Conservation (phyloP, 2,797 vertebrate species). For the Telmatherina bonti region DNA sequence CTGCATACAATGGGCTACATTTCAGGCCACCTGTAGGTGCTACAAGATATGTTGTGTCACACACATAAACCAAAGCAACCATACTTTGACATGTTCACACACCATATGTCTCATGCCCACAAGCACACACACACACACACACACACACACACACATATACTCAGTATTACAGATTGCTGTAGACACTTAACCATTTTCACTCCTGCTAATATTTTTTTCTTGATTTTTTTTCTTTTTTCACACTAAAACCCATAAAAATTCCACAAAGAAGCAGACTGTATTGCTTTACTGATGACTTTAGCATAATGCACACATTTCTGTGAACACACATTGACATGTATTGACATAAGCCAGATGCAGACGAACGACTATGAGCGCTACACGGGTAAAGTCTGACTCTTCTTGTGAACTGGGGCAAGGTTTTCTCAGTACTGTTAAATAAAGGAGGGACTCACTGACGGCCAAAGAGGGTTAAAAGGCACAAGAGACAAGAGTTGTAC, state of each 20-base stretch:
- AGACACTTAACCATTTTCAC: constrained; percentile 19
- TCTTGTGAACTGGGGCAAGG: constrained; percentile 15
- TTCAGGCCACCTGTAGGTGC: constrained; percentile 44
- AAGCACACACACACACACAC: background rate
- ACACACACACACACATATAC: background rate
- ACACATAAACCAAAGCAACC: constrained; percentile 1
- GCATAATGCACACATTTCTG: constrained; percentile 30
- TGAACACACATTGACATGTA: constrained; percentile 23
- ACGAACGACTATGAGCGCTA: constrained; percentile 19
- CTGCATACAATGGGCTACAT: constrained; percentile 60
- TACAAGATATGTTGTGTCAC: constrained; percentile 35
- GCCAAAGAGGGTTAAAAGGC: constrained; percentile 55
- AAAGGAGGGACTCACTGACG: constrained; percentile 62
- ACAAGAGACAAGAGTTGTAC: constrained; percentile 75
- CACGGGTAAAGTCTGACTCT: background rate
- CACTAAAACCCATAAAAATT: constrained; percentile 62
- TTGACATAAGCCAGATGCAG: background rate
- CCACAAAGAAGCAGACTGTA: constrained; percentile 49
- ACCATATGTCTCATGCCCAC: background rate
- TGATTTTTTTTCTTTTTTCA: constrained; percentile 18
- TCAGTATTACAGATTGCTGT: constrained; percentile 7
- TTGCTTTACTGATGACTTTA: constrained; percentile 67
- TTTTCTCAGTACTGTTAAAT: constrained; percentile 50
- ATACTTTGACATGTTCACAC: background rate
- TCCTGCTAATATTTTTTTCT: constrained; percentile 1